These are phyloP conservation scores for Tachystola acroxantha DNA, from an alignment of 2,888 invertebrate genomes.

Conservation along the genomic window DNA sequence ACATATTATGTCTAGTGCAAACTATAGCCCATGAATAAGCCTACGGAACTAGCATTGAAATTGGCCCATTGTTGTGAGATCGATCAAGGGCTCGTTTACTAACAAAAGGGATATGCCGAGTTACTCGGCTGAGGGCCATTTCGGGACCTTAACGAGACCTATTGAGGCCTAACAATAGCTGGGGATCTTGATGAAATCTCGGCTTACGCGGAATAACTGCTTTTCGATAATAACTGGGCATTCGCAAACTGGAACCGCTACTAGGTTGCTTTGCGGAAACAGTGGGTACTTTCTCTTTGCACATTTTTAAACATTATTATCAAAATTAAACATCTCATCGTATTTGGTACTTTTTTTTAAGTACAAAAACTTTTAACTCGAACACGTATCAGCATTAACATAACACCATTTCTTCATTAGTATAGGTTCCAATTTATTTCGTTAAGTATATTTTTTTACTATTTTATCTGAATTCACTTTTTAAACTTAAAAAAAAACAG, in stretches of 20 bases:
- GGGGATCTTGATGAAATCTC: conserved; percentile 53
- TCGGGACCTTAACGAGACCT: conserved; percentile 61
- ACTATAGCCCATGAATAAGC: conserved; percentile 35
- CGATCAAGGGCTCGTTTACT: conserved; percentile 64
- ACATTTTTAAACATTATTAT: no score
- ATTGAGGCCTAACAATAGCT: conserved; percentile 63
- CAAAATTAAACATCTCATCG: no score
- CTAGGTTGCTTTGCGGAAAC: background rate
- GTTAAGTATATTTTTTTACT: no score
- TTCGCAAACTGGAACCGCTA: background rate
- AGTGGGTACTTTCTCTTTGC: background rate
- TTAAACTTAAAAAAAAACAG: no score
- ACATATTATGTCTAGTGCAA: background rate
- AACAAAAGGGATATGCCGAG: conserved; percentile 60
- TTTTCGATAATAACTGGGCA: conserved; percentile 20
- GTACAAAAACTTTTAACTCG: no score
- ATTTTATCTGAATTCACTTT: no score
- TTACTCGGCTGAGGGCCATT: conserved; percentile 49
- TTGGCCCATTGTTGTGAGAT: conserved; percentile 61
- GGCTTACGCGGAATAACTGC: conserved; percentile 40
- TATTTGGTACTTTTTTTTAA: no score
- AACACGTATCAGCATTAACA: no score
- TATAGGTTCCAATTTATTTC: no score
- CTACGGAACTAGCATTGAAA: conserved; percentile 53
- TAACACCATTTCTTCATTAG: no score